phyloP scores from a whole-genome alignment of 2,113 vertebrate species.

The Nerophis ophidion region DNA sequence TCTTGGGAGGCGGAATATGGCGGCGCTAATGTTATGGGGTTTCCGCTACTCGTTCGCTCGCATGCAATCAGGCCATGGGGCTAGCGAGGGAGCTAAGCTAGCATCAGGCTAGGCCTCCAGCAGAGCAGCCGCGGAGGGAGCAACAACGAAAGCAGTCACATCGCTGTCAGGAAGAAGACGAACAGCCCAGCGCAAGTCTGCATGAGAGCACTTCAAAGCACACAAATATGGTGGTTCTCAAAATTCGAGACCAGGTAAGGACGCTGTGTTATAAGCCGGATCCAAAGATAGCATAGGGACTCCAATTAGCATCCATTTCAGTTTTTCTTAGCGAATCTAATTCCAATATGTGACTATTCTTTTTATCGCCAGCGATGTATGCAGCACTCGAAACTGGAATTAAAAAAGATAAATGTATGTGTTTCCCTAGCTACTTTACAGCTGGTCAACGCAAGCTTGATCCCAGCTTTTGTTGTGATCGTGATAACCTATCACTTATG shows the following conservation, averaged over 20 bases:
- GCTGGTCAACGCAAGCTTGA: background rate
- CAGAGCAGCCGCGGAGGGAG: slow-evolving; percentile 32
- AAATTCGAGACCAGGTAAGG: slow-evolving; percentile 77
- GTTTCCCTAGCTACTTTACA: background rate
- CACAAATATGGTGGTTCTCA: slow-evolving; percentile 77
- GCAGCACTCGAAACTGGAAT: background rate
- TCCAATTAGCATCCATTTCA: slow-evolving; percentile 46
- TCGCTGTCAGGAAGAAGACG: slow-evolving; percentile 35
- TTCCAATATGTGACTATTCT: slow-evolving; percentile 18
- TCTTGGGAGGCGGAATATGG: slow-evolving; percentile 34
- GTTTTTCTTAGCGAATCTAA: slow-evolving; percentile 33
- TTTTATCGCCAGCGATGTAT: slow-evolving; percentile 29
- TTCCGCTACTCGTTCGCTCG: slow-evolving; percentile 58
- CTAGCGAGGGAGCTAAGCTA: slow-evolving; percentile 63
- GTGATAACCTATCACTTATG: slow-evolving; percentile 1
- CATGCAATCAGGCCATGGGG: slow-evolving; percentile 57
- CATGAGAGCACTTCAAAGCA: slow-evolving; percentile 57
- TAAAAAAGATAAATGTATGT: background rate
- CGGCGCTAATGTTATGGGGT: slow-evolving; percentile 69
- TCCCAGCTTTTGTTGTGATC: background rate
- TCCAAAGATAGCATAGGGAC: slow-evolving; percentile 26
- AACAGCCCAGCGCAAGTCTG: slow-evolving; percentile 48
- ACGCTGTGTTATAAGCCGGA: slow-evolving; percentile 17
- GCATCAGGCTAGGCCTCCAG: slow-evolving; percentile 59
- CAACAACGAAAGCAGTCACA: slow-evolving; percentile 16